Conservation (phyloP, 2,888 invertebrate species). For the Meghimatium bilineatum region DNA sequence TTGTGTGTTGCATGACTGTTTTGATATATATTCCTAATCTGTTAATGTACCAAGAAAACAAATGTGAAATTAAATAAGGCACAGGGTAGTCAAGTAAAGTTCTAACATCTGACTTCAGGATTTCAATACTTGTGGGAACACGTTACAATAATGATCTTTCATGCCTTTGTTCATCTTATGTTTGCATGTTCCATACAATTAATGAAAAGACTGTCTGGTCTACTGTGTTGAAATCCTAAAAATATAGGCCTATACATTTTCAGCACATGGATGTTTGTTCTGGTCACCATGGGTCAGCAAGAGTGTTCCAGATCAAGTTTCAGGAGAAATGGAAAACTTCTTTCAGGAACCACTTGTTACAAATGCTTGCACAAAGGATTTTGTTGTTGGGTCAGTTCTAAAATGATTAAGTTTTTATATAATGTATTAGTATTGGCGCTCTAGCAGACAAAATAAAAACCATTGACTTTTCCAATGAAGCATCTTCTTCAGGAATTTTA, state of each 20-base stretch:
- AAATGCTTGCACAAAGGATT: slow-evolving; percentile 34
- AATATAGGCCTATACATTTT: background rate
- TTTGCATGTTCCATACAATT: background rate
- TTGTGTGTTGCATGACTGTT: background rate
- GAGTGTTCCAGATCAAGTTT: slow-evolving; percentile 39
- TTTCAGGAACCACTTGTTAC: slow-evolving; percentile 29
- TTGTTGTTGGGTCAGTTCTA: slow-evolving; percentile 35
- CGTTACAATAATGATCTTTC: background rate
- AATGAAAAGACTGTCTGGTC: background rate
- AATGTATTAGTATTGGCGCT: background rate
- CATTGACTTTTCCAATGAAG: background rate
- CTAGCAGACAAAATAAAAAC: background rate
- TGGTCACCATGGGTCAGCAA: slow-evolving; percentile 70
- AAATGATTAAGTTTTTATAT: background rate
- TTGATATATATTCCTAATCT: background rate
- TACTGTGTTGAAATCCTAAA: background rate
- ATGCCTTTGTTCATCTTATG: background rate
- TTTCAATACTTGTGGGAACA: background rate
- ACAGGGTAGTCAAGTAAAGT: background rate
- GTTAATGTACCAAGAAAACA: background rate
- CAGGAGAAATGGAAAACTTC: slow-evolving; percentile 41
- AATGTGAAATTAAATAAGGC: background rate
- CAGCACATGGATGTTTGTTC: slow-evolving; percentile 58
- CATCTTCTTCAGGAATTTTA: background rate
- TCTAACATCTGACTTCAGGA: background rate